These are phyloP conservation scores for Mus spretus DNA, from an alignment of 2,797 vertebrate species.

Conservation along the genomic window DNA sequence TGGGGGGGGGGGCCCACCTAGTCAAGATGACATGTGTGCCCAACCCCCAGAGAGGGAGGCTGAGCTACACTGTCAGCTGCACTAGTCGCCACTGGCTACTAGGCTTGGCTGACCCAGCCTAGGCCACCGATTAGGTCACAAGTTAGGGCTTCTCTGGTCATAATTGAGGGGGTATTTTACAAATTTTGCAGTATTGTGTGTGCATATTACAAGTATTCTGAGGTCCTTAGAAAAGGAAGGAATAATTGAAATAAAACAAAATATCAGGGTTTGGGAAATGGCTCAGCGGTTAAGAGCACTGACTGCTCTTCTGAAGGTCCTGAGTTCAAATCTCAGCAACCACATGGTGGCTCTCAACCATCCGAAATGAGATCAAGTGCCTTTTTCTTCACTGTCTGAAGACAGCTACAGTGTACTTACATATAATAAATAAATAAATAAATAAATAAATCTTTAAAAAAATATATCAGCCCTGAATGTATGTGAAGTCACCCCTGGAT, in stretches of 20 bases:
- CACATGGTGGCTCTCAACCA: too few relatives aligned
- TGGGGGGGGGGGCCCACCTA: background rate
- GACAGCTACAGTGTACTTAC: too few relatives aligned
- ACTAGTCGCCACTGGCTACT: background rate
- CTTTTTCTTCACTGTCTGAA: too few relatives aligned
- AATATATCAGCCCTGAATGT: background rate
- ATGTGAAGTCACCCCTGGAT: background rate
- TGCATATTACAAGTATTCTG: background rate
- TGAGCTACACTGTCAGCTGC: background rate
- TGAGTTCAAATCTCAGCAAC: too few relatives aligned
- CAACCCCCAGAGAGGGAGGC: fast-evolving
- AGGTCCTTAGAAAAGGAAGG: background rate
- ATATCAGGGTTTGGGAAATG: too few relatives aligned
- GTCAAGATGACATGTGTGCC: fast-evolving
- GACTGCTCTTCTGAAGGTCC: too few relatives aligned
- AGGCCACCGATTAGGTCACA: fast-evolving
- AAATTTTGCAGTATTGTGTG: too few relatives aligned
- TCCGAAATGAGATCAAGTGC: too few relatives aligned
- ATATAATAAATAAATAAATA: too few relatives aligned
- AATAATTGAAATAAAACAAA: background rate
- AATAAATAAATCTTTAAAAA: background rate
- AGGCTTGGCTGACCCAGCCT: too few relatives aligned
- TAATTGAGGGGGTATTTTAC: background rate
- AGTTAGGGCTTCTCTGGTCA: background rate
- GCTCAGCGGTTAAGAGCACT: too few relatives aligned